Conservation (phyloP, 2,888 invertebrate species). For the Leptothorax acervorum region DNA sequence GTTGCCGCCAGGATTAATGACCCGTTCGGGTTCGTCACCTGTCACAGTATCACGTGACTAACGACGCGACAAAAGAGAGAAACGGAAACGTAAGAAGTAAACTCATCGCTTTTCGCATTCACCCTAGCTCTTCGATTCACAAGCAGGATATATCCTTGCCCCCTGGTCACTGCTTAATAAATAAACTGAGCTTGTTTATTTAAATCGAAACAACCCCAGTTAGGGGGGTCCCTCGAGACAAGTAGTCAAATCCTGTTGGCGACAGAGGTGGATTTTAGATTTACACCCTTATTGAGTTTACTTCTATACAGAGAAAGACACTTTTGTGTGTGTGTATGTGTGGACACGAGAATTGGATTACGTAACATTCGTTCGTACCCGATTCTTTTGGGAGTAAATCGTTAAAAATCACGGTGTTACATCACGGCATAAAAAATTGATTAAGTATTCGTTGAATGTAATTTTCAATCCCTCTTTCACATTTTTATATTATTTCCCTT, state of each 20-base stretch:
- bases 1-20: conserved; percentile 77
- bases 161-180: conserved; percentile 15
- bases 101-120: conserved; percentile 44
- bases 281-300: conserved; percentile 58
- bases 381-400: neutral
- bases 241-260: conserved; percentile 48
- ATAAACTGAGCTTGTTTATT: conserved; percentile 63
- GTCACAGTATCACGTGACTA: conserved; percentile 78
- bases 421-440: neutral
- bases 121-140: neutral
- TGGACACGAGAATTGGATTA: conserved; percentile 45
- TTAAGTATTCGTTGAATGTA: neutral
- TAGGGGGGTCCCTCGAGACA: conserved; percentile 26
- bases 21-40: conserved; percentile 77
- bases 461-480: neutral
- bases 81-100: conserved; percentile 62
- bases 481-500: neutral
- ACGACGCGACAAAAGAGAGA: conserved; percentile 74
- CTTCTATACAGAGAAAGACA: neutral
- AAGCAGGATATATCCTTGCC: neutral
- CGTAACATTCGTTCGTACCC: conserved; percentile 45
- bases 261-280: conserved; percentile 57
- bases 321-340: neutral
- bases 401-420: neutral
- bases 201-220: conserved; percentile 56